Evolutionary conservation across 1,140 invertebrate genomes (phyloP), one percentile per base, ranked within the genome.

Genomic region (Leptinotarsa defecta): DNA sequence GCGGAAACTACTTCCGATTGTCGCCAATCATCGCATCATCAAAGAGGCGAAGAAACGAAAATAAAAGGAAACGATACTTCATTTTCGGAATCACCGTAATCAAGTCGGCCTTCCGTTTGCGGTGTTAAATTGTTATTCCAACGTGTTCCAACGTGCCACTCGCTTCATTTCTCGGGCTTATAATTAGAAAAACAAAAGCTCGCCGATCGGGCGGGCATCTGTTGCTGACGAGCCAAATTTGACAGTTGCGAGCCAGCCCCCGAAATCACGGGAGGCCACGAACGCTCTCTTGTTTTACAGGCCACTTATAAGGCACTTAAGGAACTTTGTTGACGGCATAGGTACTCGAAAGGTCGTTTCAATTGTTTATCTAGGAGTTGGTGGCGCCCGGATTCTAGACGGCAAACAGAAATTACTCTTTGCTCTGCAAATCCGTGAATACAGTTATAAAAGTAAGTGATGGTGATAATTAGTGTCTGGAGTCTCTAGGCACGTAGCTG

Each of bases 91-190:
- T 75, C 74, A 75, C 74, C 19, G 74, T 75, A 75, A 75, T 75
- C 74, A 75, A 71, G 61, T 22, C n/a, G 5, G 74, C 52, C 74
- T 75, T 75, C 75, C 75, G 75, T 69, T 73, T 68, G 70, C 61
- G 68, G 73, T 69, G 64, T 61, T 49, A 68, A 71, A 24, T 65
- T 75, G 74, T 73, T 72, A 61, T 73, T 76, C 22, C 19, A 76
- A 76, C 75, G 75, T 76, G 75, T 73, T 76, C 22, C 34, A 76
- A 76, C 75, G 75, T 76, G 75, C 64, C 75, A 48, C 22, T 24
- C 71, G 43, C 63, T 73, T 73, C 27, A 76, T 75, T 71, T 71
- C 43, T 52, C 17, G 13, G 75, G 75, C 73, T 76, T 76, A 76
- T 76, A 64, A 76, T 73, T 76, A 73, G 20, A 62, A 73, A 73